Base-by-base conservation (phyloP, 2,797 vertebrate genomes). In the Hemibagrus guttatus region DNA sequence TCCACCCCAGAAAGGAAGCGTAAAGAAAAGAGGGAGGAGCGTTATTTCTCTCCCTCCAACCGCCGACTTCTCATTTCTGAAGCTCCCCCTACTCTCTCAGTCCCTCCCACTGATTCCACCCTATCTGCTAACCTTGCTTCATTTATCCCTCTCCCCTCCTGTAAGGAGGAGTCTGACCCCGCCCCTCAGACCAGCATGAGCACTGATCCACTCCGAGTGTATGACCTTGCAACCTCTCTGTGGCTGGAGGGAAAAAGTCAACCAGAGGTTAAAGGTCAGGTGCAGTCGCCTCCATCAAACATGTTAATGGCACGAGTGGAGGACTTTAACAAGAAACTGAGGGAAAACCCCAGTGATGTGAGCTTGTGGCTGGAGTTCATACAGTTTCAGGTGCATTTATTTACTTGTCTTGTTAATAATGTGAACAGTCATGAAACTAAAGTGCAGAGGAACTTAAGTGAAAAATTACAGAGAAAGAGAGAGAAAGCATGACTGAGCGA, bases 361-460 rank as follows among this genome's bases (percentile, higher is more conserved):
- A 91, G 95, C 80, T 93, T 96, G 0, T 99, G 98, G 98, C 95
- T 99, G 92, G 92, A 97, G 3, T 99, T 98, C 86, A 96, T 99
- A 89, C 93, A 90, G 85, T 98, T 98, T 91, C 98, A 99, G 96
- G 98, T 99, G 91, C 83, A 2, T 63, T 61, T 59, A 21, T 61
- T 42, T 63, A 17, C 7, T n/a, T 1, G 2, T n/a, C 13, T 7
- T 76, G 39, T 11, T 12, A 14, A 14, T 61, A 63, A 81, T 63
- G 58, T 4, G 23, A 59, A 23, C 2, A 19, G n/a, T 52, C 13
- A 16, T 2, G 2, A 2, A 5, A 23, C 42, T 19, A 19, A 49
- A 74, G 23, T 13, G 14, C 35, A 42, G 19, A 8, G 26, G 26
- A 52, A 74, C 1, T 76, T 12, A 71, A 42, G 2, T 69, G 12